Base-by-base conservation (phyloP, 2,113 vertebrate genomes). In the Anhinga rufa region DNA sequence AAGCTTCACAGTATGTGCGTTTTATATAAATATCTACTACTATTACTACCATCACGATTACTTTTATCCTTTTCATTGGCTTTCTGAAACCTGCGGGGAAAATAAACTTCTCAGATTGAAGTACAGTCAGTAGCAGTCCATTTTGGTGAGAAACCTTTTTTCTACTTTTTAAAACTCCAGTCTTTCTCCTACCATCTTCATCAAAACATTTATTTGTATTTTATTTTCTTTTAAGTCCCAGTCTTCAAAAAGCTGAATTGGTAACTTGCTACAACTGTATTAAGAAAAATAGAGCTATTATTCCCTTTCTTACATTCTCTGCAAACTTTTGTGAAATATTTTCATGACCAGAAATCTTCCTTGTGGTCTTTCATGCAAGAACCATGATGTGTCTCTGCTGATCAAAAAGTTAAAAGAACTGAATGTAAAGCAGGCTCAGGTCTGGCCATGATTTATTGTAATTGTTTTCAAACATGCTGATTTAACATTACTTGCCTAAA, bases 141-240 rank as follows among this genome's bases (percentile, higher is more conserved):
- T 64, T 94, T 66, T 82, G 34, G 21, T 64, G 31, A 49, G 36
- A 86, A 34, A 81, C 0, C 2, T n/a, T 54, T 74, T 70, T 65
- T 61, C 42, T 71, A 9, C 31, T 22, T 91, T 95, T 95, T 25
- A 70, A 92, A 77, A 17, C 14, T 11, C 18, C 38, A 38, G 34
- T 76, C 46, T 80, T 88, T 93, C 55, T 46, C 38, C 34, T 52
- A n/a, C 9, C 9, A 42, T 64, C 55, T 84, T 88, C 51, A 72
- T 82, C 17, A 72, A 78, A 54, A 17, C 17, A 10, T 71, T 86
- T 62, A 38, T 75, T 69, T 74, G 7, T 60, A 62, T 88, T 94
- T 68, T 60, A 58, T 91, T 96, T 96, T 91, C 10, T 71, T 88
- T 95, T 91, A 83, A 92, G 16, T 40, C 17, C n/a, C 38, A 74